Evolutionary conservation across 2,888 invertebrate species (phyloP).

Genomic region (Ypsolopha scabrella): DNA sequence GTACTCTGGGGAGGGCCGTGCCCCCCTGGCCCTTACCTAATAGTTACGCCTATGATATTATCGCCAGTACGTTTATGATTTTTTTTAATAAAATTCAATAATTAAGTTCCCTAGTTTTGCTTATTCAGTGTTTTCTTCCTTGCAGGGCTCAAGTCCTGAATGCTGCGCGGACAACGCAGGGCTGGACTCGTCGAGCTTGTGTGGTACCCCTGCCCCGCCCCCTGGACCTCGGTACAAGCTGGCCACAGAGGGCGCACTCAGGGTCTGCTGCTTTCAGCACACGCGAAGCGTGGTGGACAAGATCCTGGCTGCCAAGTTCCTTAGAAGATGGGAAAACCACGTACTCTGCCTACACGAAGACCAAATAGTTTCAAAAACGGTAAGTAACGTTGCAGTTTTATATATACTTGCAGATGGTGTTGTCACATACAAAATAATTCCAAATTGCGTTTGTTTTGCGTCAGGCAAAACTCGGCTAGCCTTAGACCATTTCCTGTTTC

Average conservation of each 20-base stretch:
- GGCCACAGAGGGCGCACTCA: conserved; percentile 77
- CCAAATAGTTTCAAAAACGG: conserved; percentile 79
- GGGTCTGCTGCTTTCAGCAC: conserved; percentile 82
- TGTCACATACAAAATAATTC: too few species aligned
- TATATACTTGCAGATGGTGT: too few species aligned
- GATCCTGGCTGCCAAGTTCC: conserved; percentile 81
- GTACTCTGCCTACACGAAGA: conserved; percentile 76
- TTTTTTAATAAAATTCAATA: too few species aligned
- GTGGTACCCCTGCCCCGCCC: conserved; percentile 45
- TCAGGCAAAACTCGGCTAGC: too few species aligned
- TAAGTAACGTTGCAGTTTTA: conserved; percentile 41
- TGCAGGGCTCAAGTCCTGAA: conserved; percentile 66
- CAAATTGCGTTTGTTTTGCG: too few species aligned
- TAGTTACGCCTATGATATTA: too few species aligned
- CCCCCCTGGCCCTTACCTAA: too few species aligned
- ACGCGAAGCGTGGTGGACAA: conserved; percentile 83
- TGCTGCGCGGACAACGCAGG: conserved; percentile 58
- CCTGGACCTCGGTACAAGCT: conserved; percentile 76
- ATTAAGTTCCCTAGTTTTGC: too few species aligned
- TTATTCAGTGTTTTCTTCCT: conserved; percentile 9
- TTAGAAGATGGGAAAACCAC: conserved; percentile 83
- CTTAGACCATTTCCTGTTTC: too few species aligned
- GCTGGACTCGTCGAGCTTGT: conserved; percentile 37
- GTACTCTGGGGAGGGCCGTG: too few species aligned
- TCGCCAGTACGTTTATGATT: too few species aligned